Conservation (phyloP, 2,113 vertebrate species). For the Talpa occidentalis region DNA sequence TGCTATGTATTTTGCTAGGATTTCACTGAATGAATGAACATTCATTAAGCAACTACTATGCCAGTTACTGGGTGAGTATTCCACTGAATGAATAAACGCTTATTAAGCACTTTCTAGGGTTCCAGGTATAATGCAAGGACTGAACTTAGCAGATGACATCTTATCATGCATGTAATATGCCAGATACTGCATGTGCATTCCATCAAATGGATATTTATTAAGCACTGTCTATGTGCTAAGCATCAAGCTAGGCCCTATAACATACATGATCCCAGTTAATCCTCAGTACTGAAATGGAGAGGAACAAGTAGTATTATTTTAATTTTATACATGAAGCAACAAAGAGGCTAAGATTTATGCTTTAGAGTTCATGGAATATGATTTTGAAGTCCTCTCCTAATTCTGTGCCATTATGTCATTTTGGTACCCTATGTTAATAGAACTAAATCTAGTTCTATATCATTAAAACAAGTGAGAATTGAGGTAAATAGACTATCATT, state of each 20-base stretch:
- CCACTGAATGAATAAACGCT: constrained; percentile 5
- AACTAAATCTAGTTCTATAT: background rate
- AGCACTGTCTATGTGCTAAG: background rate
- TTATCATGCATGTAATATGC: background rate
- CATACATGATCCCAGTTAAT: background rate
- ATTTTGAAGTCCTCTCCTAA: background rate
- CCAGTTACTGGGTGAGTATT: constrained; percentile 17
- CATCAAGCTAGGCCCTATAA: background rate
- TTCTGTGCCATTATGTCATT: background rate
- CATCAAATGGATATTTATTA: constrained; percentile 31
- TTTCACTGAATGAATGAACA: constrained; percentile 52
- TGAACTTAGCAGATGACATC: background rate
- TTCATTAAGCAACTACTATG: constrained; percentile 57
- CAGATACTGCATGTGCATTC: background rate
- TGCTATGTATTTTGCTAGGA: background rate
- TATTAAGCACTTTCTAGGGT: background rate
- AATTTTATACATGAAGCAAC: background rate
- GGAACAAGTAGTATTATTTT: background rate
- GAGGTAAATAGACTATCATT: background rate
- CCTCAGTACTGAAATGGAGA: background rate
- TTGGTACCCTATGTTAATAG: background rate
- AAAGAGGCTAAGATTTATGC: background rate
- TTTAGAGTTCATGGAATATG: background rate
- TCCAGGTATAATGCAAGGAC: constrained; percentile 8
- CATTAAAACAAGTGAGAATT: background rate